These are phyloP conservation scores for Scytalopus superciliaris DNA, from an alignment of 2,113 vertebrate genomes.

Conservation along the genomic window DNA sequence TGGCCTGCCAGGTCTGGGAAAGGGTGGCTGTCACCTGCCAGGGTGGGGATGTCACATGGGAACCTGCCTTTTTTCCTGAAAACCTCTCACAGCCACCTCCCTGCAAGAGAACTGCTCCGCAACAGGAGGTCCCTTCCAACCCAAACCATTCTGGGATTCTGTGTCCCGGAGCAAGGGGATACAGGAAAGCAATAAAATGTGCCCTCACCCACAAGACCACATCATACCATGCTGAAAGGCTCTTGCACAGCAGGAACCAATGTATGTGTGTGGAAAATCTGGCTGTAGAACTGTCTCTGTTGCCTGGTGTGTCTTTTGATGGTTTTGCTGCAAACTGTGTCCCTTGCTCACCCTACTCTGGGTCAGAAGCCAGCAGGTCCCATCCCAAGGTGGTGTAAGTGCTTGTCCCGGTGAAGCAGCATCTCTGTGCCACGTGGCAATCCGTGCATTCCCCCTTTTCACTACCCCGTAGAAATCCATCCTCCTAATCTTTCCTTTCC, in stretches of 20 bases:
- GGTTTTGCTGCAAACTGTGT: background rate
- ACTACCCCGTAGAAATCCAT: background rate
- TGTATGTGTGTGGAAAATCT: accelerated
- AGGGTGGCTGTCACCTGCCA: background rate
- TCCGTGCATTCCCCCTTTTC: background rate
- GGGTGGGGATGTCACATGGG: background rate
- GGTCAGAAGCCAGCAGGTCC: background rate
- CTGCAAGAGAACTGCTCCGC: background rate
- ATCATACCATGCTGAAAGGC: accelerated
- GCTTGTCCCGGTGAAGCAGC: background rate
- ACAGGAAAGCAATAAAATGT: background rate
- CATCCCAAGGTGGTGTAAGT: background rate
- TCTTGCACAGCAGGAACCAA: background rate
- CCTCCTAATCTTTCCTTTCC: background rate
- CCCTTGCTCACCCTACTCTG: background rate
- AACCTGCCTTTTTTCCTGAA: background rate
- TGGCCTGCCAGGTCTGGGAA: background rate
- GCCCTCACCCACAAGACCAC: background rate
- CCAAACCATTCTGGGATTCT: background rate
- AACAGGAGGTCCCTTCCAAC: background rate
- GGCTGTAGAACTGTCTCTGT: background rate
- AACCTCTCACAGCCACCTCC: background rate
- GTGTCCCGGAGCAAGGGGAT: background rate
- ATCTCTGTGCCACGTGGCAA: accelerated
- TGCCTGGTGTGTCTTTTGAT: background rate